Evolutionary conservation across 2,113 vertebrate genomes (phyloP).

Genomic region (Dromaius novaehollandiae): DNA sequence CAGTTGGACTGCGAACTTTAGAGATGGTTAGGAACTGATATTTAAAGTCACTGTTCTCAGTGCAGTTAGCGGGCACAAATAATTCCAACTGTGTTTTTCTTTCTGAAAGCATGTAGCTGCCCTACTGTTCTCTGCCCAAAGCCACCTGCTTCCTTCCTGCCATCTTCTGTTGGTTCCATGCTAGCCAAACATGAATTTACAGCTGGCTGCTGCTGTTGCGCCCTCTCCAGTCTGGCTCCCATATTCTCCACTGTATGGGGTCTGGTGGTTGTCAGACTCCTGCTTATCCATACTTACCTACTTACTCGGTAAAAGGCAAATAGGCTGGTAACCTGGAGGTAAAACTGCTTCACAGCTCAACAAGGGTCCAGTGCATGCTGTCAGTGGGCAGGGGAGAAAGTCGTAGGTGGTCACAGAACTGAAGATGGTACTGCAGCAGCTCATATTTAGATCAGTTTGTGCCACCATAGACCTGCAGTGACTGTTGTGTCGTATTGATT

Average conservation of each 20-base stretch:
- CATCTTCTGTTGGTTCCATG: background rate
- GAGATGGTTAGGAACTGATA: background rate
- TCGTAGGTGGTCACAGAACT: background rate
- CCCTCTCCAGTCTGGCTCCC: background rate
- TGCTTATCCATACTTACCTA: background rate
- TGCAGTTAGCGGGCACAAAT: background rate
- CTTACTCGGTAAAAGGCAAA: background rate
- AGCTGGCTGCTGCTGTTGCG: background rate
- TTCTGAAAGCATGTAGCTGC: background rate
- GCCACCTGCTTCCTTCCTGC: background rate
- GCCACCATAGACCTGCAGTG: background rate
- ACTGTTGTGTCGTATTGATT: background rate
- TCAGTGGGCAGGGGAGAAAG: background rate
- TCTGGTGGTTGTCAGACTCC: background rate
- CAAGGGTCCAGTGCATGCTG: accelerated
- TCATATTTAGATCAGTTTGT: accelerated
- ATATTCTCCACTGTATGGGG: background rate
- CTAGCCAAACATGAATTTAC: background rate
- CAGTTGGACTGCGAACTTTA: background rate
- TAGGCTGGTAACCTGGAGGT: background rate
- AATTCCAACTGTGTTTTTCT: background rate
- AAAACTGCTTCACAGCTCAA: background rate
- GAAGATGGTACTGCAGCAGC: background rate
- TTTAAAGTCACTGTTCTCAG: background rate
- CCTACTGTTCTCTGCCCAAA: background rate